phyloP scores from a whole-genome alignment of 2,113 vertebrate genomes.

The Brienomyrus brachyistius region DNA sequence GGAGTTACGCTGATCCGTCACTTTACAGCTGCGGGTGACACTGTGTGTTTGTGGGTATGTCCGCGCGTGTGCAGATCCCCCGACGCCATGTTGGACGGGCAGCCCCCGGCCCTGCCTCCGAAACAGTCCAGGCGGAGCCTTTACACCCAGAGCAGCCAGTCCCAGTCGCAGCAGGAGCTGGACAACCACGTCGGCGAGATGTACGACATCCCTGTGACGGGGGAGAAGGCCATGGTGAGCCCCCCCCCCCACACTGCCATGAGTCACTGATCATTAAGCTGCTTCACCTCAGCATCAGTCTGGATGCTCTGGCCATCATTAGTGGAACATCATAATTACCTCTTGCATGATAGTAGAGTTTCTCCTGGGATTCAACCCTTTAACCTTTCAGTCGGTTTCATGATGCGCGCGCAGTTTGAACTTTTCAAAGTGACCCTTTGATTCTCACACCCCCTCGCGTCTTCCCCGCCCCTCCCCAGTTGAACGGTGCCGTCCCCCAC shows the following conservation, averaged over 20 bases:
- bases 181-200: slow-evolving; percentile 84
- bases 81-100: slow-evolving; percentile 76
- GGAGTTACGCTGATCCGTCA: neutral
- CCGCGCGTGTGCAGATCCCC: slow-evolving; percentile 67
- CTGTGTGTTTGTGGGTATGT: neutral
- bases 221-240: slow-evolving; percentile 85
- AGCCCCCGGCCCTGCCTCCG: slow-evolving; percentile 88
- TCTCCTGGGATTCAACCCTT: neutral
- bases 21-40: neutral
- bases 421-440: neutral
- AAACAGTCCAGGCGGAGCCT: slow-evolving; percentile 92
- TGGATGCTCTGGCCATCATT: neutral
- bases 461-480: slow-evolving; percentile 51
- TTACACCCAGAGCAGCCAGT: slow-evolving; percentile 84
- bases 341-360: neutral
- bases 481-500: slow-evolving; percentile 86
- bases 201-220: slow-evolving; percentile 75
- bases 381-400: neutral
- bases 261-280: neutral
- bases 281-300: neutral
- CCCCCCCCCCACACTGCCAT: neutral
- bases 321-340: neutral
- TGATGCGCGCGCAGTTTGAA: neutral
- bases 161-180: slow-evolving; percentile 84
- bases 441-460: neutral